phyloP scores from a whole-genome alignment of 2,797 vertebrate species.

The Champsocephalus gunnari region DNA sequence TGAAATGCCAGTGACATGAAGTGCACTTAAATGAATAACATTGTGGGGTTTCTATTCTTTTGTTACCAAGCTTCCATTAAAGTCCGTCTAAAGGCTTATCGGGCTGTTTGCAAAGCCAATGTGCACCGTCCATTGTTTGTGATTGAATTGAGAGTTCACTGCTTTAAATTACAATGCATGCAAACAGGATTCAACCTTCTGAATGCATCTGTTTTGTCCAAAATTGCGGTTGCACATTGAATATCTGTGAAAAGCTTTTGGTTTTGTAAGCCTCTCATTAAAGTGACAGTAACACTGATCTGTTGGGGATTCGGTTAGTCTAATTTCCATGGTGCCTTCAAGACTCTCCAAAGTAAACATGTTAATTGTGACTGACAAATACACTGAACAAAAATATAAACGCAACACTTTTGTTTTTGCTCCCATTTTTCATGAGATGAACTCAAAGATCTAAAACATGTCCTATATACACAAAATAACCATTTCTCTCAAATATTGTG shows the following conservation, averaged over 20 bases:
- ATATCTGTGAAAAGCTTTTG: conserved; percentile 27
- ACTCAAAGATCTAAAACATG: too few relatives aligned
- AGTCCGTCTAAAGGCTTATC: conserved; percentile 10
- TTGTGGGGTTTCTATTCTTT: conserved; percentile 5
- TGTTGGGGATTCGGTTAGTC: conserved; percentile 41
- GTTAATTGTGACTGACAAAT: conserved; percentile 18
- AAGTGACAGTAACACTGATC: conserved; percentile 51
- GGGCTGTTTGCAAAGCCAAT: conserved; percentile 35
- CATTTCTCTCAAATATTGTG: too few relatives aligned
- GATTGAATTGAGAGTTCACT: conserved; percentile 26
- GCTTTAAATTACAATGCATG: conserved; percentile 41
- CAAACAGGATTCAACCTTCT: conserved; percentile 31
- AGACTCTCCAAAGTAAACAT: conserved; percentile 19
- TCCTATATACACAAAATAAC: too few relatives aligned
- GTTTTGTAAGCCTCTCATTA: conserved; percentile 53
- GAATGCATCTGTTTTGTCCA: conserved; percentile 24
- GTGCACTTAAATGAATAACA: conserved; percentile 12
- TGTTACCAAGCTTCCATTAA: conserved; percentile 17
- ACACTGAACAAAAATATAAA: too few relatives aligned
- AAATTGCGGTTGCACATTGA: conserved; percentile 10
- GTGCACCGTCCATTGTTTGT: conserved; percentile 8
- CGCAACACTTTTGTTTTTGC: too few relatives aligned
- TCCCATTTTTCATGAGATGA: too few relatives aligned
- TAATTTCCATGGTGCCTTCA: conserved; percentile 44
- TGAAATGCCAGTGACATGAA: not conserved